Evolutionary conservation across 2,888 invertebrate genomes (phyloP).

Genomic region (Alsophila aescularia): DNA sequence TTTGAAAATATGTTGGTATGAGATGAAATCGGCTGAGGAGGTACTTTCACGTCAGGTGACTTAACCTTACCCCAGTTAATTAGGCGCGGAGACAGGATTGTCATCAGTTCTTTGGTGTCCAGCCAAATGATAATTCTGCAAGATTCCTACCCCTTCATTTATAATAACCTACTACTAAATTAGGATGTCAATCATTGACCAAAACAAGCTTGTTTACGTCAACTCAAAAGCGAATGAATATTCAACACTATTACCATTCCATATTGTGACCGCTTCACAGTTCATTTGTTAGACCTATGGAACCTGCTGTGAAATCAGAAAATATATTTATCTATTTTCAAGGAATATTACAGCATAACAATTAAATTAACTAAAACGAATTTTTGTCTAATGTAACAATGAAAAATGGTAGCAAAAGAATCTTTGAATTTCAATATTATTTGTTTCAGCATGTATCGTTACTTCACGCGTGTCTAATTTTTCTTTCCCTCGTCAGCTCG

Average conservation of each 20-base stretch:
- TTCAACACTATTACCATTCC: background rate
- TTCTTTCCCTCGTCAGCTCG: background rate
- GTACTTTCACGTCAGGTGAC: too few species aligned
- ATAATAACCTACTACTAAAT: too few species aligned
- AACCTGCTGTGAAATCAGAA: background rate
- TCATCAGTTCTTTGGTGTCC: too few species aligned
- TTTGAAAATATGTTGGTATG: too few species aligned
- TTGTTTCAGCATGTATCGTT: background rate
- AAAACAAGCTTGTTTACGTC: background rate
- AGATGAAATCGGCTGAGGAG: too few species aligned
- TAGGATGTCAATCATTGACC: too few species aligned
- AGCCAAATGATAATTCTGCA: too few species aligned
- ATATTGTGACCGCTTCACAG: background rate
- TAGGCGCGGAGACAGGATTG: too few species aligned
- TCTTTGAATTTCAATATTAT: too few species aligned
- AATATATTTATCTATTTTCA: background rate
- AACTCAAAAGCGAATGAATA: background rate
- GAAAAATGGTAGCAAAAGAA: background rate
- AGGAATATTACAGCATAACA: background rate
- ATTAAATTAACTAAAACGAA: constrained; percentile 1
- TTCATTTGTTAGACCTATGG: background rate
- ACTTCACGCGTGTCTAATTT: background rate
- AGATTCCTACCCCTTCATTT: too few species aligned
- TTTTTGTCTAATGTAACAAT: background rate
- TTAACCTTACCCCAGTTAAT: too few species aligned